A percentile compares a stretch with the other conserved stretches of the same genome.
Conservation (phyloP, 1,140 invertebrate species). For the Carcinoscorpius rotundicauda region DNA sequence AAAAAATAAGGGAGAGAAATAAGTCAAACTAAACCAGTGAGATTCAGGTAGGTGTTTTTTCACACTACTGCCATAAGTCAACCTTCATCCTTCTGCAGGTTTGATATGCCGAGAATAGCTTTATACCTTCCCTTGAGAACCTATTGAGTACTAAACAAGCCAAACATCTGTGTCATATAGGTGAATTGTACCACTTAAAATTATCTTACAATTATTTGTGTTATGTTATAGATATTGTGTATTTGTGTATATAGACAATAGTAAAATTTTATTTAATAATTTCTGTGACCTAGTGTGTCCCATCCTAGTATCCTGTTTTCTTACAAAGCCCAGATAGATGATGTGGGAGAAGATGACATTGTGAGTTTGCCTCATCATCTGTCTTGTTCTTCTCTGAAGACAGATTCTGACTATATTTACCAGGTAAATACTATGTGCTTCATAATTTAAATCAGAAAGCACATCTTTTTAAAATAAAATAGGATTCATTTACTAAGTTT, state of each 20-base stretch:
- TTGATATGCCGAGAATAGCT: too few species aligned
- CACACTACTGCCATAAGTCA: too few species aligned
- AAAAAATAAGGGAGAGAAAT: too few species aligned
- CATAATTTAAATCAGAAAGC: too few species aligned
- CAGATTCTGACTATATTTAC: conserved; percentile 57
- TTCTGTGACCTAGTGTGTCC: conserved; percentile 41
- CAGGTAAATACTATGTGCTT: conserved; percentile 17
- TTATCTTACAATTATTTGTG: not conserved
- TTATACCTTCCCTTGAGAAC: too few species aligned
- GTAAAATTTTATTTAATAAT: too few species aligned
- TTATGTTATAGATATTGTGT: conserved; percentile 14
- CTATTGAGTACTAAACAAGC: not conserved
- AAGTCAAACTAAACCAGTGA: too few species aligned
- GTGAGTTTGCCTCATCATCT: conserved; percentile 63
- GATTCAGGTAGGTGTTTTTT: too few species aligned
- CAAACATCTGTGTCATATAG: not conserved
- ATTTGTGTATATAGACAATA: conserved; percentile 26
- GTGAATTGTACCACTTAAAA: not conserved
- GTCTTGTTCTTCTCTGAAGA: conserved; percentile 59
- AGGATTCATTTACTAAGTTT: too few species aligned
- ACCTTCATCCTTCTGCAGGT: too few species aligned
- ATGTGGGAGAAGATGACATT: conserved; percentile 59
- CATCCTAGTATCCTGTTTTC: conserved; percentile 65
- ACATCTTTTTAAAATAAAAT: too few species aligned
- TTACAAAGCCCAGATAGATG: conserved; percentile 67